These are phyloP conservation scores for Trachurus trachurus DNA, from an alignment of 2,797 vertebrate genomes.

Conservation along the genomic window DNA sequence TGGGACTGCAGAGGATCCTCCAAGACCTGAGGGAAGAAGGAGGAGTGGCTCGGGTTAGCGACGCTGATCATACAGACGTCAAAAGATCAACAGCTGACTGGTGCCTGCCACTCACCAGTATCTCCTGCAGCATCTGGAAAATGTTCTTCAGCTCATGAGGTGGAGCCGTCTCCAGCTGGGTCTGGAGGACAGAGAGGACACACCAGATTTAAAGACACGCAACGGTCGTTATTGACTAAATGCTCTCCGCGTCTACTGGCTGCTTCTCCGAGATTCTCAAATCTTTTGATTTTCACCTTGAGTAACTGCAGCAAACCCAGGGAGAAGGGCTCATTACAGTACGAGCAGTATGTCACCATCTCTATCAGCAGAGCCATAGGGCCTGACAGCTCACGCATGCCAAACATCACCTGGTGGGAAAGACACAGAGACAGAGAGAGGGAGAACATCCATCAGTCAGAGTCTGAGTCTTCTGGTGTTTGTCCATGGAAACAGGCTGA, in stretches of 20 bases:
- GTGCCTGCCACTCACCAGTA: slow-evolving; percentile 88
- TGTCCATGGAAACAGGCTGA: neutral
- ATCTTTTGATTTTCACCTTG: slow-evolving; percentile 86
- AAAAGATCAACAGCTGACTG: neutral
- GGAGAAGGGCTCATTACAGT: slow-evolving; percentile 96
- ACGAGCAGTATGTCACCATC: slow-evolving; percentile 96
- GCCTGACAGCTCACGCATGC: slow-evolving; percentile 94
- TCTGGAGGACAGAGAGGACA: slow-evolving; percentile 78
- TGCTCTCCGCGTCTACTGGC: neutral
- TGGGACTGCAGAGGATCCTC: slow-evolving; percentile 96
- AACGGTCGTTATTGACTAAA: neutral
- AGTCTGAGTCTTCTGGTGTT: neutral
- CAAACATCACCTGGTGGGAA: slow-evolving; percentile 93
- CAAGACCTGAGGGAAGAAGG: slow-evolving; percentile 85
- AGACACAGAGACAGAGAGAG: neutral
- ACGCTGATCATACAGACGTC: neutral
- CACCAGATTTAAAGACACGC: neutral
- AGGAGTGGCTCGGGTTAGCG: neutral
- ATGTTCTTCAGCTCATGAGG: slow-evolving; percentile 98
- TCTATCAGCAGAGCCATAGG: slow-evolving; percentile 92
- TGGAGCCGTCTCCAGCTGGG: slow-evolving; percentile 95
- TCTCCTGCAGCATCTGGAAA: slow-evolving; percentile 97
- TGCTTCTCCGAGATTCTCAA: neutral
- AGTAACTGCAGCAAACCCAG: slow-evolving; percentile 93
- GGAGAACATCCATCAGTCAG: neutral